These are phyloP conservation scores for Cacoxenus indagator DNA, from an alignment of 2,888 invertebrate genomes.

Conservation along the genomic window DNA sequence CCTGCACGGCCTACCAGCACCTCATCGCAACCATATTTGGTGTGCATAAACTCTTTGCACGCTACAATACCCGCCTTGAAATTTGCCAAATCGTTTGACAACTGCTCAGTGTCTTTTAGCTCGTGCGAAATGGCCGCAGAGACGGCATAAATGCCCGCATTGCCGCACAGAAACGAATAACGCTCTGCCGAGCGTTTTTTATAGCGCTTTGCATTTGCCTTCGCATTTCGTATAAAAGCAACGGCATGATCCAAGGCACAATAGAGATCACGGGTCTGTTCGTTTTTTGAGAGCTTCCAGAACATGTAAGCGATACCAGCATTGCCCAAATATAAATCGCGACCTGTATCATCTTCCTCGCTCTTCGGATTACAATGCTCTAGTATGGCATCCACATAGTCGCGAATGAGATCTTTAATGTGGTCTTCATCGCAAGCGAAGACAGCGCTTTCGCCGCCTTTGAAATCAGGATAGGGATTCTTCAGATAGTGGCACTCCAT, in stretches of 20 bases:
- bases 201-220: conserved; percentile 72
- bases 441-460: conserved; percentile 49
- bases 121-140: conserved; percentile 76
- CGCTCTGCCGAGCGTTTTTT: conserved; percentile 73
- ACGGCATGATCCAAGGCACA: conserved; percentile 75
- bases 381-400: conserved; percentile 68
- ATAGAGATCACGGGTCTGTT: conserved; percentile 70
- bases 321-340: conserved; percentile 70
- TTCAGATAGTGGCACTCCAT: conserved; percentile 68
- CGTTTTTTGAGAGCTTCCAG: conserved; percentile 77
- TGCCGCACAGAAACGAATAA: conserved; percentile 82
- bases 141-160: conserved; percentile 82
- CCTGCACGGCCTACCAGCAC: conserved; percentile 89
- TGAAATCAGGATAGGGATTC: conserved; percentile 67
- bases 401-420: conserved; percentile 66
- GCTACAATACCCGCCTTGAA: conserved; percentile 66
- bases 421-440: conserved; percentile 63
- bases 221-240: conserved; percentile 76
- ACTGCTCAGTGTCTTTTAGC: conserved; percentile 70
- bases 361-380: conserved; percentile 64
- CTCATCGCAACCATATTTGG: conserved; percentile 83
- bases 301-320: conserved; percentile 82
- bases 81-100: conserved; percentile 66
- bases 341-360: conserved; percentile 65
- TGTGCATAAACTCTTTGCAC: conserved; percentile 74